Base-by-base conservation (phyloP, 2,888 invertebrate genomes). In the Creontiades dilutus region DNA sequence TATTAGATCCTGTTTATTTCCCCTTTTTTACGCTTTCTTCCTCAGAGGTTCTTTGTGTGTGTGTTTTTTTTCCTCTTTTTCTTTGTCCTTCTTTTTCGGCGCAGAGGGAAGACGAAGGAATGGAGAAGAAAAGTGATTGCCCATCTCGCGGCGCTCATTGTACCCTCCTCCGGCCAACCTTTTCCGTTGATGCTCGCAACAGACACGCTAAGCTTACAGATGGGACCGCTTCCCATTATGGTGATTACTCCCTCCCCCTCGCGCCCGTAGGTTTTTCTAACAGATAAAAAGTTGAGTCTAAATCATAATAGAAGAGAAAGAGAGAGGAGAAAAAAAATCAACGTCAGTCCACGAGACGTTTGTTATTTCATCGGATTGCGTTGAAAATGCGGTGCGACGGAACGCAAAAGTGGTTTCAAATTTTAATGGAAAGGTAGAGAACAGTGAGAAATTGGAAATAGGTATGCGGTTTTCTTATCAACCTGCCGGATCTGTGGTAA, bases 151-250 rank as follows among this genome's bases (percentile, higher is more conserved):
- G 16, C 23, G 2, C 37, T 37, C 37, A 37, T 37, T 37, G 37
- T 37, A 7, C 3, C 37, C 82, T 82, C 52, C 5, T 4, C 80
- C 28, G 0, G 12, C 82, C 86, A 37, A 14, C 46, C 61, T 75
- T 86, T 68, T 37, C 37, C 75, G n/a, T 37, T 86, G 48, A 75
- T 46, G 75, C 86, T 68, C 75, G 75, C 86, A 75, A 85, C 57
- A 4, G 85, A 86, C 86, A 86, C 75, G 86, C 75, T 68, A 86
- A 48, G 86, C 86, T 37, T 68, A 47, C 86, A 86, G 86, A 86
- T 86, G 48, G 86, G 86, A 37, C 75, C 48, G 19, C 75, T 75
- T 61, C 57, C 75, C 75, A 86, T 86, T 47, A 86, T 86, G 61
- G 16, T 86, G 86, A 86, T 86, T 86, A 75, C 47, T 23, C 19